Base-by-base conservation (phyloP, 2,888 invertebrate species). In the Alloscopus bannaensis region DNA sequence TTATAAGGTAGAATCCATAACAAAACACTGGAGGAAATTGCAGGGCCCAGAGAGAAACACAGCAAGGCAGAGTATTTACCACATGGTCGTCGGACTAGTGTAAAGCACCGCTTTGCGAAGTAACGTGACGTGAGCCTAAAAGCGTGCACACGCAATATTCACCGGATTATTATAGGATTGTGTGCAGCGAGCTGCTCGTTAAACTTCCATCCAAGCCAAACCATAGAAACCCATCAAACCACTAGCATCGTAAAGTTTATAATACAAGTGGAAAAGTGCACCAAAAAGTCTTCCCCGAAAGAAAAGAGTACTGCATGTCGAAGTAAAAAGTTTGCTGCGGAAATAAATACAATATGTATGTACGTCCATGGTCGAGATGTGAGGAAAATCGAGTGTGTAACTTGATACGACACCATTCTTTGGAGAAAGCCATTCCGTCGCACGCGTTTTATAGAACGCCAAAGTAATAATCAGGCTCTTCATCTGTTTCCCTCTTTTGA, bases 391-490 rank as follows among this genome's bases (percentile, higher is more conserved):
- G 52, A 20, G 3, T 20, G 2, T 52, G 52, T 52, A 52, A 8
- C 11, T 2, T n/a, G n/a, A n/a, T n/a, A n/a, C n/a, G n/a, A n/a
- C n/a, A n/a, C n/a, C n/a, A n/a, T n/a, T n/a, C n/a, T n/a, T n/a
- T n/a, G n/a, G n/a, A 45, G 45, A 18, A n/a, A 45, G 45, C 20
- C 45, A 45, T 45, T 20, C 45, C 45, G 3, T n/a, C 45, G 45
- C n/a, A n/a, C n/a, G n/a, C n/a, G n/a, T n/a, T n/a, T n/a, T n/a
- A n/a, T n/a, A 78, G 70, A 65, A 70, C 70, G 70, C 77, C 71
- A 78, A 71, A 78, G 71, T 66, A 71, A 78, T 78, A 78, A 78
- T 78, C 78, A 78, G 78, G 66, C 66, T 78, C 66, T 77, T 76
- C 76, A 76, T 76, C 76, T n/a, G n/a, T n/a, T n/a, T n/a, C n/a